phyloP scores from a whole-genome alignment of 2,797 vertebrate species.

The Lutjanus campechanus region DNA sequence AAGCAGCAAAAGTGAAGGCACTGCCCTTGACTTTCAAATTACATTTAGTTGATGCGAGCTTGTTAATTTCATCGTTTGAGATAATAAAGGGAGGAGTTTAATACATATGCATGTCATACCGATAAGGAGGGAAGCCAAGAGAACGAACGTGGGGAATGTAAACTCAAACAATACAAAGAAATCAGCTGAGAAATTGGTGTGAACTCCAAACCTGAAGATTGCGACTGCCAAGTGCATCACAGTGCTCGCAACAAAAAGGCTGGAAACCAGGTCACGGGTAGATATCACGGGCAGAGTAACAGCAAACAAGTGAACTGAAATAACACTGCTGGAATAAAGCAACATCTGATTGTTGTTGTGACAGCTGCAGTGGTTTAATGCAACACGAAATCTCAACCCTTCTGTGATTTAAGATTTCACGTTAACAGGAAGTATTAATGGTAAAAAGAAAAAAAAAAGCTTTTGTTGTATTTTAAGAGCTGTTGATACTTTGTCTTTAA shows the following conservation, averaged over 20 bases:
- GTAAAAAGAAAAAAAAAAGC: not conserved
- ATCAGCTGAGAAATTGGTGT: not conserved
- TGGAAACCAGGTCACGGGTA: not conserved
- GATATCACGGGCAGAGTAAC: not conserved
- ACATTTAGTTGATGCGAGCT: constrained; percentile 51
- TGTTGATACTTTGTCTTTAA: constrained; percentile 1
- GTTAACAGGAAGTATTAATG: not conserved
- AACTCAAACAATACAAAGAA: too few species aligned
- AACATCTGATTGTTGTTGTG: not conserved
- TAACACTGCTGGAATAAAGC: not conserved
- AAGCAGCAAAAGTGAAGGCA: constrained; percentile 74
- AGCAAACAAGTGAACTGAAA: not conserved
- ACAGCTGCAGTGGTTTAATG: not conserved
- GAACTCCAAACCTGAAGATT: not conserved
- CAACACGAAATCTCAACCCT: not conserved
- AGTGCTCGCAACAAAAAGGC: not conserved
- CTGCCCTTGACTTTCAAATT: constrained; percentile 61
- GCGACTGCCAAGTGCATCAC: not conserved
- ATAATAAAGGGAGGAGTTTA: constrained; percentile 3
- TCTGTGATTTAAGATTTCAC: not conserved
- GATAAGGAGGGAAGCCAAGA: not conserved
- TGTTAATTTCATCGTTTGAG: constrained; percentile 47
- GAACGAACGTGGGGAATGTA: not conserved
- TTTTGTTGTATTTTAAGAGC: not conserved
- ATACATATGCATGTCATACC: not conserved